Percentiles rank a stretch among this genome's conserved stretches.
Conservation (phyloP, 2,797 vertebrate species). For the Rhinella marina region DNA sequence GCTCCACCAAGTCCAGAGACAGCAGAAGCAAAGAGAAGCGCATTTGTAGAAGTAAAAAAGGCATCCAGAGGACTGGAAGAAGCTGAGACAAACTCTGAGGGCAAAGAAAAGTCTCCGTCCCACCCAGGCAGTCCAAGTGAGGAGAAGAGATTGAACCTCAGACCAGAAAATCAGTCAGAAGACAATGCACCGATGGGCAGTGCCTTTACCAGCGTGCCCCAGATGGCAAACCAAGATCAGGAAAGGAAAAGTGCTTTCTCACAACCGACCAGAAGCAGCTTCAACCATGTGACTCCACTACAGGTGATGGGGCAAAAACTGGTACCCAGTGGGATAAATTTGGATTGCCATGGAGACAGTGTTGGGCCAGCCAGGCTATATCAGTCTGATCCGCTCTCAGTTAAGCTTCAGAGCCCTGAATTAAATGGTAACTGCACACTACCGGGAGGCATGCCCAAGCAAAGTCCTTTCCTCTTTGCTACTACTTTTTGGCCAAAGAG, state of each 20-base stretch:
- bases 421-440: slow-evolving; percentile 77
- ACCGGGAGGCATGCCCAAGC: slow-evolving; percentile 83
- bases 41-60: slow-evolving; percentile 95
- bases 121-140: slow-evolving; percentile 67
- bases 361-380: slow-evolving; percentile 87
- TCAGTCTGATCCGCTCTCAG: slow-evolving; percentile 85
- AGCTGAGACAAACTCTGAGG: slow-evolving; percentile 75
- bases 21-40: slow-evolving; percentile 87
- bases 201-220: slow-evolving; percentile 86
- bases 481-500: slow-evolving; percentile 95
- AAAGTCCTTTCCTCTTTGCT: slow-evolving; percentile 91
- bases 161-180: slow-evolving; percentile 64
- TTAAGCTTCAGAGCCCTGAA: slow-evolving; percentile 85
- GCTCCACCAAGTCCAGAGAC: slow-evolving; percentile 79
- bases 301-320: slow-evolving; percentile 91
- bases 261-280: slow-evolving; percentile 84
- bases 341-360: slow-evolving; percentile 84
- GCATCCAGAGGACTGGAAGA: slow-evolving; percentile 73
- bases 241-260: slow-evolving; percentile 95
- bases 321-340: slow-evolving; percentile 71
- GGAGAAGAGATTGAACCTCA: slow-evolving; percentile 50
- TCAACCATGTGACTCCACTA: slow-evolving; percentile 83
- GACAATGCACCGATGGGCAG: slow-evolving; percentile 73
- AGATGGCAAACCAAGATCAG: slow-evolving; percentile 75
- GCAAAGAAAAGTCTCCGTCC: slow-evolving; percentile 62